Conservation (phyloP, 2,797 vertebrate species). For the Eidolon dupreanum region DNA sequence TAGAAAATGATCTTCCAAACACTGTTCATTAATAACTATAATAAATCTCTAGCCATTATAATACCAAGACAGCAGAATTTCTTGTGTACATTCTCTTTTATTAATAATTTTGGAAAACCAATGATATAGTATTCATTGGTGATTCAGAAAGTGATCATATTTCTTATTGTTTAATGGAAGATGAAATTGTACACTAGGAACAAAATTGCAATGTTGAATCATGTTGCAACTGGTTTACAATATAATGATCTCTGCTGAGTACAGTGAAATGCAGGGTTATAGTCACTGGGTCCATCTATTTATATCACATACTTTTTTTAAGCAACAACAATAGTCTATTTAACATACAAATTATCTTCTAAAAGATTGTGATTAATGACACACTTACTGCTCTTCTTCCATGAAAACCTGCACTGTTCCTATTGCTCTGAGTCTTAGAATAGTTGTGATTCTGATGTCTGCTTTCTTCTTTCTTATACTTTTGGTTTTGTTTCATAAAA, state of each 20-base stretch:
- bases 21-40: not conserved
- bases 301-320: not conserved
- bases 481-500: not conserved
- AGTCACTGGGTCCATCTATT: not conserved
- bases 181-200: not conserved
- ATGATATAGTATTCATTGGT: not conserved
- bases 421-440: not conserved
- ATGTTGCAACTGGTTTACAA: not conserved
- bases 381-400: not conserved
- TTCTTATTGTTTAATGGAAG: conserved; percentile 25
- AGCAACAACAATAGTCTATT: not conserved
- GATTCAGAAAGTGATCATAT: not conserved
- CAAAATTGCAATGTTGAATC: not conserved
- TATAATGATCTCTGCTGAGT: not conserved
- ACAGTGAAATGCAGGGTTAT: not conserved
- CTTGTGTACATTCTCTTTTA: not conserved
- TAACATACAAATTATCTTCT: not conserved
- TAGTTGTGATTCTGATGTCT: not conserved
- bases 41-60: not conserved
- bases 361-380: not conserved
- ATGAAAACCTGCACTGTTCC: not conserved
- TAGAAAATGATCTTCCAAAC: not conserved
- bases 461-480: not conserved
- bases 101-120: conserved; percentile 36
- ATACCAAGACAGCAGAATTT: not conserved